Evolutionary conservation across 35 echinoderm and acorn worm genomes (phyloP).

Genomic region (Apostichopus parvimensis): DNA sequence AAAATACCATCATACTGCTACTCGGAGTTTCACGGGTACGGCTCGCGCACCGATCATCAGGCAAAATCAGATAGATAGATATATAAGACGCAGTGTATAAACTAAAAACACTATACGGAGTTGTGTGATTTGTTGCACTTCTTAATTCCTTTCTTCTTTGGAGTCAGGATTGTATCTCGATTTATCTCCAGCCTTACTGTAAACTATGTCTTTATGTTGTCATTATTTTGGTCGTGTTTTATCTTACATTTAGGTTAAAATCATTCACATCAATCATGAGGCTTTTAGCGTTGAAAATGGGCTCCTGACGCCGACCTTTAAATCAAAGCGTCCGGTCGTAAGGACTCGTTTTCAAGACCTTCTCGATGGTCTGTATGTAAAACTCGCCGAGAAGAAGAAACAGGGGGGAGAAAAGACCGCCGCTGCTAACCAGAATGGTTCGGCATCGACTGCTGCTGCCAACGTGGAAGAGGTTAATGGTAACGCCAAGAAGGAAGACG

Average conservation of each 20-base stretch:
- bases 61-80: too few relatives aligned
- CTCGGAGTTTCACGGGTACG: too few relatives aligned
- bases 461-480: neutral
- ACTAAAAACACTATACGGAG: too few relatives aligned
- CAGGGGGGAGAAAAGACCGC: neutral
- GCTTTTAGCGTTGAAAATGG: conserved; percentile 60
- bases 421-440: neutral
- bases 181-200: too few relatives aligned
- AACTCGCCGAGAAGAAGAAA: conserved; percentile 8
- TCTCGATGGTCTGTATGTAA: conserved; percentile 50
- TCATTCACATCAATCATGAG: conserved; percentile 58
- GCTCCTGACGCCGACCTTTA: conserved; percentile 71
- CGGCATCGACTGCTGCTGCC: neutral
- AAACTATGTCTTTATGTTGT: too few relatives aligned
- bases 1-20: too few relatives aligned
- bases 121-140: too few relatives aligned
- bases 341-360: conserved; percentile 40
- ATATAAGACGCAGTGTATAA: too few relatives aligned
- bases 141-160: too few relatives aligned
- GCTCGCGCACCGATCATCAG: too few relatives aligned
- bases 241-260: conserved; percentile 58
- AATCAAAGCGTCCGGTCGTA: conserved; percentile 52
- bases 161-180: too few relatives aligned
- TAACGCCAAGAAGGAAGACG: neutral
- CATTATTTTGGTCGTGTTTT: neutral